Evolutionary conservation across 1,140 invertebrate genomes (phyloP), one percentile per base, ranked within the genome.

Genomic region (Bathynomus jamesi): DNA sequence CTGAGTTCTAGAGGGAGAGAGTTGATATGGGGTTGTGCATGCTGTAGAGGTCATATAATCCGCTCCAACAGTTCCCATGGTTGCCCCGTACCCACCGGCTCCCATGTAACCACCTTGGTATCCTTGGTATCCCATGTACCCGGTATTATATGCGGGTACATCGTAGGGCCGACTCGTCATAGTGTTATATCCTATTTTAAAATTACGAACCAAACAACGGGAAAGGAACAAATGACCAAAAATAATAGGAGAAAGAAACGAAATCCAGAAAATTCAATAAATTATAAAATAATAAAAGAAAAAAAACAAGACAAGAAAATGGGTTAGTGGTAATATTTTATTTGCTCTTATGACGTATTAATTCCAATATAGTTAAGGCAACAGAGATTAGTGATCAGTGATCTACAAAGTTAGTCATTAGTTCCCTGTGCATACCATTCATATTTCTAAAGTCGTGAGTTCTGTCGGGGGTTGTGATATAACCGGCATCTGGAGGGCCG

Each of bases 401-500:
- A n/a, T n/a, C n/a, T n/a, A n/a, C n/a, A n/a, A n/a, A n/a, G n/a
- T n/a, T n/a, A n/a, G n/a, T n/a, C n/a, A n/a, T n/a, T n/a, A n/a
- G n/a, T n/a, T n/a, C n/a, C n/a, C n/a, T n/a, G 2, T 53, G 2
- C 70, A 67, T 61, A 76, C 76, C 76, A 29, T 77, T 77, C 72
- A 77, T 74, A 62, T 74, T 74, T 76, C 79, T 63, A 74, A 77
- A 74, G 67, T 77, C 75, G 63, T 77, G 79, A 27, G 74, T 74
- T 67, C 76, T 72, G 78, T 69, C 70, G 61, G 73, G 69, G n/a
- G 71, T 71, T 66, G 76, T 67, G 67, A 75, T 65, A 74, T 85
- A 84, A 21, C 83, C 80, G 67, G 83, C 80, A 66, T 83, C 82
- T 70, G 85, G 84, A 80, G 85, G 84, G 74, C 86, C 85, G 53